phyloP scores from a whole-genome alignment of 1,140 invertebrate genomes.

The Hyposmocoma kahamanoa region DNA sequence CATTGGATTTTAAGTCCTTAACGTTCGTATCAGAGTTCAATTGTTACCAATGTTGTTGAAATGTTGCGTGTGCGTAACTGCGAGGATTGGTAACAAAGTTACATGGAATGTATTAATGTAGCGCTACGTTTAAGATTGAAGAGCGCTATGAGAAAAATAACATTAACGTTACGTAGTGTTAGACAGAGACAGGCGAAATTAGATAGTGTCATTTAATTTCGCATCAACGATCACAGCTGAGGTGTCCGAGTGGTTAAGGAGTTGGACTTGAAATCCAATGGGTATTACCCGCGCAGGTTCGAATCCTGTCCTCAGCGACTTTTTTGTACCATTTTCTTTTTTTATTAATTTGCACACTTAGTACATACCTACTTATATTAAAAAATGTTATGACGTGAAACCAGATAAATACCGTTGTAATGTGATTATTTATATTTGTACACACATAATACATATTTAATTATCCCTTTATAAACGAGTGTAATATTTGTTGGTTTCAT shows the following conservation, averaged over 20 bases:
- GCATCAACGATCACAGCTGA: background rate
- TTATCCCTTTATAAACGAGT: constrained; percentile 3
- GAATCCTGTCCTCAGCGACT: constrained; percentile 34
- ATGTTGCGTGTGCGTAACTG: background rate
- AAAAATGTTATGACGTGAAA: constrained; percentile 4
- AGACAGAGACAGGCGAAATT: constrained; percentile 16
- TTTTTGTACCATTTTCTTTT: constrained; percentile 9
- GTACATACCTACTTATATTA: background rate
- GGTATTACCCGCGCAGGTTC: constrained; percentile 22
- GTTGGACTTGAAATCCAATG: constrained; percentile 4
- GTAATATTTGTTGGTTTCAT: too few species aligned
- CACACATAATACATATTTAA: background rate
- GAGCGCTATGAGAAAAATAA: too few species aligned
- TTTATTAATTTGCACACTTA: constrained; percentile 6
- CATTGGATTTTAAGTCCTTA: too few species aligned
- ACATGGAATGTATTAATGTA: too few species aligned
- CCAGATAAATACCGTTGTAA: constrained; percentile 19
- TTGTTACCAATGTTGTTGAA: too few species aligned
- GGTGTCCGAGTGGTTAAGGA: constrained; percentile 4
- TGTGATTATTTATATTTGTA: constrained; percentile 21
- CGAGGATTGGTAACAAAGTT: too few species aligned
- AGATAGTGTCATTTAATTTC: constrained; percentile 1
- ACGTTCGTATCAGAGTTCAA: too few species aligned
- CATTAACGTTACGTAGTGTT: too few species aligned
- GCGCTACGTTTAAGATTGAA: too few species aligned